Conservation (phyloP, 2,888 invertebrate species). For the Ochlodes sylvanus region DNA sequence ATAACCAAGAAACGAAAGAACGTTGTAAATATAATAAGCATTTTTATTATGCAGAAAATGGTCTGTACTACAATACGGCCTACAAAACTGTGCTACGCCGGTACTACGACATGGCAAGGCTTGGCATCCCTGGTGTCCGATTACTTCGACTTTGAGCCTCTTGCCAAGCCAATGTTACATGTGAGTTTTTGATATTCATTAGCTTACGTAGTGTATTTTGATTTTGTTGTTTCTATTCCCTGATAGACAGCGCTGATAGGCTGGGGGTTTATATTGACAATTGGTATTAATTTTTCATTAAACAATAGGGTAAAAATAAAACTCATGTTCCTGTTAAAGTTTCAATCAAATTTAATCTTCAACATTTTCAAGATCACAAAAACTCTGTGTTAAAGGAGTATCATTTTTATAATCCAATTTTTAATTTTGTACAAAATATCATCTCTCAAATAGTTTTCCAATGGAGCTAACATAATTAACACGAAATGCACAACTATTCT, state of each 20-base stretch:
- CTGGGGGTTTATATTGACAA: too few species aligned
- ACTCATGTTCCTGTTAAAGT: slow-evolving; percentile 56
- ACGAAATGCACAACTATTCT: slow-evolving; percentile 67
- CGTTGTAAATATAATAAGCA: too few species aligned
- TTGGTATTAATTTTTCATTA: background rate
- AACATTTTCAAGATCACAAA: slow-evolving; percentile 81
- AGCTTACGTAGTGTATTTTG: background rate
- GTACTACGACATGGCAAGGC: slow-evolving; percentile 89
- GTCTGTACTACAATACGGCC: slow-evolving; percentile 93
- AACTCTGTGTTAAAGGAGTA: slow-evolving; percentile 70
- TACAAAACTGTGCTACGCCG: slow-evolving; percentile 89
- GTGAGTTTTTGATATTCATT: slow-evolving; percentile 82
- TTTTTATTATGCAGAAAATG: slow-evolving; percentile 89
- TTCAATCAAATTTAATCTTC: slow-evolving; percentile 80
- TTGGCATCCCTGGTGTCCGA: slow-evolving; percentile 91
- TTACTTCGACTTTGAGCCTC: slow-evolving; percentile 90
- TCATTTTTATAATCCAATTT: slow-evolving; percentile 70
- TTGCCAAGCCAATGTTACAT: slow-evolving; percentile 87
- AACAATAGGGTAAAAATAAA: slow-evolving; percentile 50
- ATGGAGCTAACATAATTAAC: slow-evolving; percentile 64
- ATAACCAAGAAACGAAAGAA: too few species aligned
- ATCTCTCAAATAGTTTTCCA: slow-evolving; percentile 69
- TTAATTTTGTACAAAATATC: slow-evolving; percentile 84
- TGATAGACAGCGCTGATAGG: slow-evolving; percentile 53
- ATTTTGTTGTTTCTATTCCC: slow-evolving; percentile 33